Base-by-base conservation (phyloP, 2,797 vertebrate genomes). In the Sebastes reedi region DNA sequence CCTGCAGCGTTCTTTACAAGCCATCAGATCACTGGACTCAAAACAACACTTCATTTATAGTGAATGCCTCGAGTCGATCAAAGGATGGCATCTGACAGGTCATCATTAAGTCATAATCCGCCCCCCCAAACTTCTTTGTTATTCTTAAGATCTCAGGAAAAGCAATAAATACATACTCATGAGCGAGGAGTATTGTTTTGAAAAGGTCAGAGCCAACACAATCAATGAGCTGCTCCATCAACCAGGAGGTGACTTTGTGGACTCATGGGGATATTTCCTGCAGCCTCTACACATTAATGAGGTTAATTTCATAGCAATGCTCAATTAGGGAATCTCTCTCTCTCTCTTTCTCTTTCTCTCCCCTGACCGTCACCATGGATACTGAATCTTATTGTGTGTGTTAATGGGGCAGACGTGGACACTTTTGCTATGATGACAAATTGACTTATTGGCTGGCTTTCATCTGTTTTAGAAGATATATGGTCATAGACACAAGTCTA, bases 341-440 rank as follows among this genome's bases (percentile, higher is more conserved):
- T 73, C 77, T 70, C 82, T 20, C 50, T 46, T 1, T 8, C 46
- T 50, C 42, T 50, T 20, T 50, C 8, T 50, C 39, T 8, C 42
- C 24, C 34, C 72, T 73, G 62, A 83, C 79, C 18, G 12, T 90
- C 89, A 89, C 86, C 88, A 88, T 88, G 87, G 86, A 89, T 88
- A 89, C 82, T 6, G 71, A 88, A 81, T 90, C 83, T 77, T 88
- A 72, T 80, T 88, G 82, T 71, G 83, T 88, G 83, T 42, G 42
- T 46, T 91, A 90, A 92, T 88, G 82, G 85, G 70, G 73, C 61
- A 76, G 77, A 88, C 75, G 72, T 66, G 70, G 78, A 81, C 81
- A 67, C 77, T 79, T 89, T 88, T 87, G 80, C 88, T 90, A 89
- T 88, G 81, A 90, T 92, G 82, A 88, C 86, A 86, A 80, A 91